Percentiles rank a stretch among this genome's conserved stretches.
Evolutionary conservation across 2,797 vertebrate genomes (phyloP).

Genomic region (Melanotaenia boesemani): DNA sequence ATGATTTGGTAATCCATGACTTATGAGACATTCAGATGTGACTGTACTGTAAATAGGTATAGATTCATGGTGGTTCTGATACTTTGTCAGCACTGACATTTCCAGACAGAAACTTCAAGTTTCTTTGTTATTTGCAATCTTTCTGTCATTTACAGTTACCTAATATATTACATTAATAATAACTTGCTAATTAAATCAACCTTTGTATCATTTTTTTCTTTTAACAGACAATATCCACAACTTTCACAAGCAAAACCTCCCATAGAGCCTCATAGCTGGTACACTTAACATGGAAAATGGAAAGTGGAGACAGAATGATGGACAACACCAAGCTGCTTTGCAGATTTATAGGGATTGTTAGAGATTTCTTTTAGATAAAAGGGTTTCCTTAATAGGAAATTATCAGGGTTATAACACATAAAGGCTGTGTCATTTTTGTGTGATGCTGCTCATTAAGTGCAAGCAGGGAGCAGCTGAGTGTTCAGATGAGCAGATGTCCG

Average conservation of each 20-base stretch:
- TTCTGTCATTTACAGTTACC: background rate
- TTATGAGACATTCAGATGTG: background rate
- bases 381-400: conserved; percentile 12
- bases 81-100: background rate
- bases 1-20: background rate
- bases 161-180: conserved; percentile 17
- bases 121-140: background rate
- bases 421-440: conserved; percentile 8
- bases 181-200: conserved; percentile 42
- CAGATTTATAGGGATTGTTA: conserved; percentile 3
- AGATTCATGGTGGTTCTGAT: background rate
- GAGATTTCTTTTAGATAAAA: conserved; percentile 12
- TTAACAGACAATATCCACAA: background rate
- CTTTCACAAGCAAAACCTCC: background rate
- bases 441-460: conserved; percentile 21
- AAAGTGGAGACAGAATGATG: conserved; percentile 2
- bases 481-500: conserved; percentile 18
- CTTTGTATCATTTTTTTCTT: conserved; percentile 15
- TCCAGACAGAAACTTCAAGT: background rate
- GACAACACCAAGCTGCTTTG: conserved; percentile 5
- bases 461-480: background rate
- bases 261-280: background rate
- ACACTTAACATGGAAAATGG: conserved; percentile 6
- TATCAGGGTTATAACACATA: background rate
- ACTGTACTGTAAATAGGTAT: background rate